phyloP scores from a whole-genome alignment of 2,113 vertebrate species.

The Galbula dea region DNA sequence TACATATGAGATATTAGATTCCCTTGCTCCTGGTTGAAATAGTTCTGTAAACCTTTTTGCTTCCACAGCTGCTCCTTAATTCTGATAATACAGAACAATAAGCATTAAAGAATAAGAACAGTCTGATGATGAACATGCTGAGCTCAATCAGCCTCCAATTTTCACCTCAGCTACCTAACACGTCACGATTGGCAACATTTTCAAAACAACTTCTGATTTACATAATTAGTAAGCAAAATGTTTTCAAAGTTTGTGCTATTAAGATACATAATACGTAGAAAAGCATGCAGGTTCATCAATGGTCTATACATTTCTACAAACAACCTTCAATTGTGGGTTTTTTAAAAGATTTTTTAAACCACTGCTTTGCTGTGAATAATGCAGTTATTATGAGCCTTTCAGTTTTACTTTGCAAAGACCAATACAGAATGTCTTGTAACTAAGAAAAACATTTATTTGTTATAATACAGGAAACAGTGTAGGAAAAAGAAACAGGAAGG shows the following conservation, averaged over 20 bases:
- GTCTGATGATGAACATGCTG: background rate
- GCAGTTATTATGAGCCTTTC: background rate
- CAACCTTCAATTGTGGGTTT: background rate
- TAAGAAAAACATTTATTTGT: slow-evolving; percentile 21
- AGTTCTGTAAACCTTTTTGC: background rate
- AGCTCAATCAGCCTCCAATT: background rate
- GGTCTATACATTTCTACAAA: background rate
- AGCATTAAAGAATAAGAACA: background rate
- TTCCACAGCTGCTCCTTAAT: background rate
- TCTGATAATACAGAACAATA: background rate
- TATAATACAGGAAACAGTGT: background rate
- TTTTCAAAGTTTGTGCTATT: background rate
- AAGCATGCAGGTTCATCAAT: background rate
- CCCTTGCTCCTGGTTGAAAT: background rate
- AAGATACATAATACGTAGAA: background rate
- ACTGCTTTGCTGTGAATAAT: background rate
- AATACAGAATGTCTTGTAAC: background rate
- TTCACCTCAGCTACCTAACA: background rate
- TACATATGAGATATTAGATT: background rate
- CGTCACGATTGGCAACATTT: background rate
- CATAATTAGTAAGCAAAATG: background rate
- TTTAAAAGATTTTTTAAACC: background rate
- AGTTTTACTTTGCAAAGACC: slow-evolving; percentile 12
- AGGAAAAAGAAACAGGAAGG: background rate
- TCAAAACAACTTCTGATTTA: background rate